These are phyloP conservation scores for Malacoctenus gilli DNA, from an alignment of 2,797 vertebrate species.

Conservation along the genomic window DNA sequence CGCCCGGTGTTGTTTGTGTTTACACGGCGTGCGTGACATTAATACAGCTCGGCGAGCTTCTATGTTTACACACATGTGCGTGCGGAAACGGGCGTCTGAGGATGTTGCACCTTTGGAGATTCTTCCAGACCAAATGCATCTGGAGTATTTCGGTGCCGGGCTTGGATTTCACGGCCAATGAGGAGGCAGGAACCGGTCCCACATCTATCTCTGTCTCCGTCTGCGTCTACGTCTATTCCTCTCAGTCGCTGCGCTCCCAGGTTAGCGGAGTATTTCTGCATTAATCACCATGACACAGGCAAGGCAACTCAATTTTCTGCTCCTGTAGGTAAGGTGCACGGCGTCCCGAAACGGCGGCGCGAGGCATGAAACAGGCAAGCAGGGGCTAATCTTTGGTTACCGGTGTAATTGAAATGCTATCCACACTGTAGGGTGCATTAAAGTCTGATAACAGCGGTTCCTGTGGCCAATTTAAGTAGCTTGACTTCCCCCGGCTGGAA, in stretches of 20 bases:
- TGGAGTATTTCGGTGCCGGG: conserved; percentile 61
- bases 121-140: conserved; percentile 64
- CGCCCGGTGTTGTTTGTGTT: conserved; percentile 51
- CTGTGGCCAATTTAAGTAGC: conserved; percentile 99
- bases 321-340: conserved; percentile 97
- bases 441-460: conserved; percentile 99
- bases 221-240: conserved; percentile 47
- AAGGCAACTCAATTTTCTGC: conserved; percentile 99
- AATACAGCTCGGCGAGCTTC: conserved; percentile 31
- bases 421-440: conserved; percentile 99
- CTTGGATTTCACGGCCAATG: conserved; percentile 71
- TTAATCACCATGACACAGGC: conserved; percentile 99
- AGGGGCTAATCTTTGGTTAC: conserved; percentile 99
- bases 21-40: conserved; percentile 38
- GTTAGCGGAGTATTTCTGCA: conserved; percentile 97
- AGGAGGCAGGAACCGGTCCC: conserved; percentile 54
- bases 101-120: conserved; percentile 47
- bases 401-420: conserved; percentile 99
- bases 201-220: conserved; percentile 60
- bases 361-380: conserved; percentile 97
- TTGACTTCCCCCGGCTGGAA: conserved; percentile 94
- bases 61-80: conserved; percentile 12
- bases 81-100: conserved; percentile 19
- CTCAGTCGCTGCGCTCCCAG: conserved; percentile 82
- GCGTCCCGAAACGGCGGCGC: conserved; percentile 89